Conservation (phyloP, 2,113 vertebrate genomes). For the Vulpes ferrilata region DNA sequence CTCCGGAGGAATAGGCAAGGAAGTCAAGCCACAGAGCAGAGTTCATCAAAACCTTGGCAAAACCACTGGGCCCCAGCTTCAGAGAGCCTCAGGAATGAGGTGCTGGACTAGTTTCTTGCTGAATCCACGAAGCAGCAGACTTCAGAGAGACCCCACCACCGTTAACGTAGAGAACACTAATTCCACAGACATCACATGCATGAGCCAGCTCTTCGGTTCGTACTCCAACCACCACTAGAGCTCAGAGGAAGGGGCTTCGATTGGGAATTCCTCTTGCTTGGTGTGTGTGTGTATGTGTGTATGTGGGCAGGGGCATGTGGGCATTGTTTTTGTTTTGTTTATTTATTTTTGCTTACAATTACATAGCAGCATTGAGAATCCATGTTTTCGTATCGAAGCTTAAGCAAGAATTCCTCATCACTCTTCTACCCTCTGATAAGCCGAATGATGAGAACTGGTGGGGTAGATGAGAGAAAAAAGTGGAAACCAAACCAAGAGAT, state of each 20-base stretch:
- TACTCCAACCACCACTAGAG: neutral
- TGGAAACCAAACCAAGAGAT: neutral
- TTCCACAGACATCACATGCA: neutral
- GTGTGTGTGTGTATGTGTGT: neutral
- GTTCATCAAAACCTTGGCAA: constrained; percentile 64
- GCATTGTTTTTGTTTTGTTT: neutral
- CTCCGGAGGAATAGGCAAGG: neutral
- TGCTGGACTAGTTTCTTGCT: neutral
- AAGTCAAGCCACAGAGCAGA: neutral
- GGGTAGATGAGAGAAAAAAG: rapidly evolving
- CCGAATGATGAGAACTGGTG: neutral
- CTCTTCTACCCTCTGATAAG: neutral
- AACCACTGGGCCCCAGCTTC: constrained; percentile 31
- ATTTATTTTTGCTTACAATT: neutral
- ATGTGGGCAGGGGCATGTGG: neutral
- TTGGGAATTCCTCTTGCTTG: neutral
- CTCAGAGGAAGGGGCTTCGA: constrained; percentile 35
- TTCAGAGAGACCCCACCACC: neutral
- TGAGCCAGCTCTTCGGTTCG: neutral
- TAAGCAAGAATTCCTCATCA: neutral
- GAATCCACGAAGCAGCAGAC: neutral
- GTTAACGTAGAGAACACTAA: neutral
- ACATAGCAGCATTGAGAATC: neutral
- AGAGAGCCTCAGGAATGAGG: constrained; percentile 16
- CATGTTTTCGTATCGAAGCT: neutral